Evolutionary conservation across 1,140 invertebrate genomes (phyloP), one percentile per base, ranked within the genome.

Genomic region (Leptoteleia sp.): DNA sequence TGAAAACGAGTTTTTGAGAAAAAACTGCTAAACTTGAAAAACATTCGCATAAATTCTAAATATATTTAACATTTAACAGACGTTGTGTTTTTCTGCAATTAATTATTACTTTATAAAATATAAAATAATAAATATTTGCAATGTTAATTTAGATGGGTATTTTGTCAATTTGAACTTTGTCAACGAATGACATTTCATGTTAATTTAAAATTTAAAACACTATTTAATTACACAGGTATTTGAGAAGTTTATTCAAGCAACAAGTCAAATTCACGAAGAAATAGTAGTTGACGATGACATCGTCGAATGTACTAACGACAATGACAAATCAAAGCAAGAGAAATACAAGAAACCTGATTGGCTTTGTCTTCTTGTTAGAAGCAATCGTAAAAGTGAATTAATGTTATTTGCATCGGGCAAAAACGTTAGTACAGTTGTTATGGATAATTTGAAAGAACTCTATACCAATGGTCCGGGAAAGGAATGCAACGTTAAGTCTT

Each of bases 381-480:
- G 85, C 47, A 90, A 90, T 77, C 85, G 86, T 8, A 86, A 82
- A 47, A 70, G 85, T 37, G 87, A 90, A 31, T 65, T 90, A 6
- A 89, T 90, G 88, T 78, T 90, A 4, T 88, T 89, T 62, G 86
- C 85, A 8, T 89, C 88, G 19, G 89, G 88, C 4, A 87, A 85
- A 65, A 86, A 87, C 57, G 83, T 90, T 19, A 83, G 17, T 70
- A 64, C 77, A 0, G 35, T 54, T 1, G 80, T 86, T 0, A 88
- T 89, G 85, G 83, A 88, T 33, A 81, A 70, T 54, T 81, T 90
- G 31, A 89, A 86, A 33, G 72, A 83, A 16, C 67, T 85, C 1
- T 90, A 82, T 62, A 83, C 87, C 54, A 82, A 52, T 48, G 87
- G 87, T 17, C 17, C 78, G 4, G 89, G 89, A 50, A 88, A 85